Conservation (phyloP, 2,113 vertebrate species). For the Lophotis ruficrista region DNA sequence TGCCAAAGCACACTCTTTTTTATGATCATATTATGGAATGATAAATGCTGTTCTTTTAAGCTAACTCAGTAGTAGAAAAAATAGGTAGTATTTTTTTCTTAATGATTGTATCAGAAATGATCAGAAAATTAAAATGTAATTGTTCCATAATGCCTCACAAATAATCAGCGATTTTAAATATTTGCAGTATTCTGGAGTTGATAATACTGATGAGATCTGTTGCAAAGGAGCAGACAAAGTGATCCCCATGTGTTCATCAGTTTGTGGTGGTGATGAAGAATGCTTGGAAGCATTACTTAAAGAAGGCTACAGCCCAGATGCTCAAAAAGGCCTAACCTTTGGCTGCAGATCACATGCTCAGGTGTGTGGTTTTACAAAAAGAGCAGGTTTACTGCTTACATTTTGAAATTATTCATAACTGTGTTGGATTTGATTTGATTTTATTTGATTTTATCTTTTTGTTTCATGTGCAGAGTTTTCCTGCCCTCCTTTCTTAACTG, state of each 20-base stretch:
- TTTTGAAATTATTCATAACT: background rate
- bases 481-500: background rate
- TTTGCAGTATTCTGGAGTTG: slow-evolving; percentile 75
- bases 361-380: slow-evolving; percentile 64
- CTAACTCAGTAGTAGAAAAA: background rate
- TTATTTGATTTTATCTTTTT: too few species aligned
- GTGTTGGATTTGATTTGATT: background rate
- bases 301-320: slow-evolving; percentile 79
- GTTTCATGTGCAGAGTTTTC: background rate
- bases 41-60: background rate
- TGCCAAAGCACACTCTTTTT: background rate
- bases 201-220: slow-evolving; percentile 75
- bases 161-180: background rate
- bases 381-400: slow-evolving; percentile 41
- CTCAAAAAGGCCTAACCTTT: slow-evolving; percentile 75
- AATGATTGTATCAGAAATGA: background rate
- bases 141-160: background rate
- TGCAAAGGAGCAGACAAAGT: slow-evolving; percentile 72
- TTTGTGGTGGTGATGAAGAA: slow-evolving; percentile 57
- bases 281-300: slow-evolving; percentile 74
- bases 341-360: slow-evolving; percentile 70
- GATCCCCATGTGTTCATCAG: slow-evolving; percentile 77
- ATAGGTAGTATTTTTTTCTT: background rate
- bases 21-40: background rate
- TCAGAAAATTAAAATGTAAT: background rate